A percentile compares a stretch with the other conserved stretches of the same genome.
These are phyloP conservation scores for Lynx canadensis DNA, from an alignment of 2,113 vertebrate genomes.

Conservation along the genomic window DNA sequence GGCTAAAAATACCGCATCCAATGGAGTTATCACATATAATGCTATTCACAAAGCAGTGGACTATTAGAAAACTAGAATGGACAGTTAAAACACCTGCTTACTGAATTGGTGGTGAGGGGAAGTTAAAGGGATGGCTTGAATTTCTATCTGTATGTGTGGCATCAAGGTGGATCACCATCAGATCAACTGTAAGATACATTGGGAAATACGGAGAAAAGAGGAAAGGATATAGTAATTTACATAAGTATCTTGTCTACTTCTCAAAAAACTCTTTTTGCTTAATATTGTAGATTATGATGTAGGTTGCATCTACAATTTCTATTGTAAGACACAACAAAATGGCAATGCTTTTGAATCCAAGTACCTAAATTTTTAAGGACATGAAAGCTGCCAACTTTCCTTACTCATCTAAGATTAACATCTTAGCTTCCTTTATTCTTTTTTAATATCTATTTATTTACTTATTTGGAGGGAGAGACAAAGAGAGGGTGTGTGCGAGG, in stretches of 20 bases:
- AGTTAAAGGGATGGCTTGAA: background rate
- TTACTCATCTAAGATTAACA: background rate
- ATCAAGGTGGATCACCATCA: background rate
- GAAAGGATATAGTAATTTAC: background rate
- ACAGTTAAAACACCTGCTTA: background rate
- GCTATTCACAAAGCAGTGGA: background rate
- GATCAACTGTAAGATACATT: background rate
- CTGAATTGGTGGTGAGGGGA: background rate
- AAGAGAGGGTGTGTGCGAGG: no score
- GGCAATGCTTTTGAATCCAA: background rate
- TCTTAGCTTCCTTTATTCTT: no score
- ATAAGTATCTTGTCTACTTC: background rate
- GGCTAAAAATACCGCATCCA: background rate
- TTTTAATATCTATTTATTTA: no score
- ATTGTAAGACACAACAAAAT: background rate
- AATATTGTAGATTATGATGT: background rate
- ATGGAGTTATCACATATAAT: background rate
- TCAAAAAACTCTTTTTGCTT: background rate
- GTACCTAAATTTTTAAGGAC: background rate
- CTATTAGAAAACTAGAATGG: background rate
- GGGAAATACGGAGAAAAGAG: background rate
- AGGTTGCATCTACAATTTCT: background rate
- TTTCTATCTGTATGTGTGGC: background rate
- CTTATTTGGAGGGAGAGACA: no score
- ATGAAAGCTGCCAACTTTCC: background rate